Conservation (phyloP, 2,113 vertebrate species). For the Paracanthobrama guichenoti region DNA sequence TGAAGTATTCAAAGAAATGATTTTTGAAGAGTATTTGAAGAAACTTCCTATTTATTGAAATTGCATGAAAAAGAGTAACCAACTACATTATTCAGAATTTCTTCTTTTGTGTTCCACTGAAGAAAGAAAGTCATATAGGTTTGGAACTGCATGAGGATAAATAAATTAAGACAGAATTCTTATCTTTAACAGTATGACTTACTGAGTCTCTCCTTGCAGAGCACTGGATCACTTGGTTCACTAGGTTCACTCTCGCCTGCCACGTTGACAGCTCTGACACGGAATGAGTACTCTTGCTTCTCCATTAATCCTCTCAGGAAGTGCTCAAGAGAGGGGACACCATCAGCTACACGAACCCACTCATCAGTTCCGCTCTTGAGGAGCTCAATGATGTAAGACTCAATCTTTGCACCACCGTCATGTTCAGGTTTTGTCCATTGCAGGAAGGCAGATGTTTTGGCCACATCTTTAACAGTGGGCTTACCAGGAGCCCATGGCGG, state of each 20-base stretch:
- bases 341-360: slow-evolving; percentile 93
- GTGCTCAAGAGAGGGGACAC: slow-evolving; percentile 82
- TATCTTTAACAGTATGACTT: slow-evolving; percentile 67
- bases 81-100: neutral
- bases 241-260: slow-evolving; percentile 96
- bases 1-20: neutral
- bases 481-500: slow-evolving; percentile 98
- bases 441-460: slow-evolving; percentile 87
- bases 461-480: slow-evolving; percentile 89
- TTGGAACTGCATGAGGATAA: neutral
- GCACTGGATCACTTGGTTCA: slow-evolving; percentile 92
- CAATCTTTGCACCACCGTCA: slow-evolving; percentile 95
- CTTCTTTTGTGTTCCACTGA: neutral
- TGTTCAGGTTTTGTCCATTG: slow-evolving; percentile 97
- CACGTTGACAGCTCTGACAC: slow-evolving; percentile 89
- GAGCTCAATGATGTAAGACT: slow-evolving; percentile 91
- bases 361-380: slow-evolving; percentile 93
- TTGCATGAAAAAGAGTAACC: neutral
- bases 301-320: slow-evolving; percentile 93
- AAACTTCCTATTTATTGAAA: neutral
- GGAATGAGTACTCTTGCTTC: slow-evolving; percentile 97
- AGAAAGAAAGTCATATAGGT: neutral
- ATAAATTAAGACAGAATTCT: neutral
- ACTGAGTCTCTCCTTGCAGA: slow-evolving; percentile 97
- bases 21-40: too few species aligned